Evolutionary conservation across 2,888 invertebrate genomes (phyloP).

Genomic region (Deroplatys truncata): DNA sequence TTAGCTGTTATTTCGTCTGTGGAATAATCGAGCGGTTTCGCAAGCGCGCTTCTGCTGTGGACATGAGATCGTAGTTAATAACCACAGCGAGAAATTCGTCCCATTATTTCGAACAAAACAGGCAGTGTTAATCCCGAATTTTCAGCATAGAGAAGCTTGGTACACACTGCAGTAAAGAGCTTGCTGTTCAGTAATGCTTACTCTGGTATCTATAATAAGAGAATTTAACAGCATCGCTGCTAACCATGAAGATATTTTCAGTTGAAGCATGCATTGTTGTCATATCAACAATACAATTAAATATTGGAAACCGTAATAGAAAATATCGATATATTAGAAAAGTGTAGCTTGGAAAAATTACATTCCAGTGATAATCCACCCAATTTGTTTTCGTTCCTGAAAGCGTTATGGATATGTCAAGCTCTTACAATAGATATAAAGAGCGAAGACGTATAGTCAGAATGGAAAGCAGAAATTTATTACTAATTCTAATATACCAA

Average conservation of each 20-base stretch:
- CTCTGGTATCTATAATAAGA: not conserved
- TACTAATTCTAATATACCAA: too few species aligned
- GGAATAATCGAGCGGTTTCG: not conserved
- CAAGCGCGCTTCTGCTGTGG: not conserved
- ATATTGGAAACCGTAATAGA: not conserved
- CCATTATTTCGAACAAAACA: not conserved
- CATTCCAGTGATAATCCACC: too few species aligned
- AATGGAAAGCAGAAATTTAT: too few species aligned
- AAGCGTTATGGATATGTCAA: too few species aligned
- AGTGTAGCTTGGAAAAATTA: too few species aligned
- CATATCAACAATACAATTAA: not conserved
- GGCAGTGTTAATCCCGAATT: not conserved
- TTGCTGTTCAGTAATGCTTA: not conserved
- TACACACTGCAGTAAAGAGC: not conserved
- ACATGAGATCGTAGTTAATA: not conserved
- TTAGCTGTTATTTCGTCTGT: not conserved
- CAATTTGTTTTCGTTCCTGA: too few species aligned
- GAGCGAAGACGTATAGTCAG: too few species aligned
- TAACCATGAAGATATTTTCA: not conserved
- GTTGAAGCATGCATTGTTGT: not conserved
- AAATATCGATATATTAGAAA: too few species aligned
- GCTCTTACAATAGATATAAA: too few species aligned
- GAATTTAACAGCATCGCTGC: too few species aligned
- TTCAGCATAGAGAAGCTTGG: not conserved
- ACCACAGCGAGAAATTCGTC: not conserved